A percentile compares a stretch with the other conserved stretches of the same genome.
These are phyloP conservation scores for Eidolon helvum DNA, from an alignment of 2,113 vertebrate genomes.

Conservation along the genomic window DNA sequence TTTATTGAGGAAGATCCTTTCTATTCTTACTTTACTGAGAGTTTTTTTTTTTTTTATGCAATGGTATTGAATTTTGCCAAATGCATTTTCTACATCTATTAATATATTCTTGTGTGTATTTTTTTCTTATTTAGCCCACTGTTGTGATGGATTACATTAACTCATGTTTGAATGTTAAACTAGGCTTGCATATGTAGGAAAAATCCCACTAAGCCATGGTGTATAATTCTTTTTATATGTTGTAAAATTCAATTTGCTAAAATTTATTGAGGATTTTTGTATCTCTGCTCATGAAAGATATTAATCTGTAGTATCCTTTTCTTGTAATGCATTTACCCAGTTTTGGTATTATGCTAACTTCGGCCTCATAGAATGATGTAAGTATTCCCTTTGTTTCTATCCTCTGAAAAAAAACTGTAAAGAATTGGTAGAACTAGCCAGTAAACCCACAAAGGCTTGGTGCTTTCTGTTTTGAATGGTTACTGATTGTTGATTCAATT, in stretches of 20 bases:
- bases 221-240: background rate
- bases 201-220: background rate
- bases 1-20: background rate
- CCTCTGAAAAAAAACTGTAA: background rate
- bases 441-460: background rate
- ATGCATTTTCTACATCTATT: background rate
- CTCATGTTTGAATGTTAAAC: background rate
- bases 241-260: background rate
- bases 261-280: background rate
- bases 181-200: background rate
- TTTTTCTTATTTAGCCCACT: background rate
- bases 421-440: background rate
- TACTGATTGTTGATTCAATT: background rate
- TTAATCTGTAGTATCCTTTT: background rate
- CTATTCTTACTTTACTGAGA: background rate
- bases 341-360: background rate
- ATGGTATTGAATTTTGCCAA: background rate
- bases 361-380: background rate
- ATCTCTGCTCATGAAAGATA: background rate
- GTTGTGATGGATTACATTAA: background rate
- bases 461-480: background rate
- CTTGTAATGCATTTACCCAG: background rate
- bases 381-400: background rate
- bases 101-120: background rate
- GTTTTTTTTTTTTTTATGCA: background rate